Conservation (phyloP, 2,113 vertebrate genomes). For the Perca fluviatilis region DNA sequence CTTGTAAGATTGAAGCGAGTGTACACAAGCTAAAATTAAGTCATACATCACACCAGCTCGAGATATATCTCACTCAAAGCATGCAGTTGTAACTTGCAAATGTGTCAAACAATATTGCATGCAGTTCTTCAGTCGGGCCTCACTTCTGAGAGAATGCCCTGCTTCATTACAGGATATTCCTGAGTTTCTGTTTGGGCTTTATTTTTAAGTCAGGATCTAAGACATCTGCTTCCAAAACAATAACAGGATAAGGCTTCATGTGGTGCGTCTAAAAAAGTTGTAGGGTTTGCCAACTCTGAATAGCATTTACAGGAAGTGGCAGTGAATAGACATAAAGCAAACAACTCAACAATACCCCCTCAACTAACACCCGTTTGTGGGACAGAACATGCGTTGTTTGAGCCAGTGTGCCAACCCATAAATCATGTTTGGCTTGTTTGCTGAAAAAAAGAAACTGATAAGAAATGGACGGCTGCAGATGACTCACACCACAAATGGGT, state of each 20-base stretch:
- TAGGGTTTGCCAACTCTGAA: conserved; percentile 27
- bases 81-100: conserved; percentile 36
- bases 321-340: conserved; percentile 45
- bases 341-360: conserved; percentile 39
- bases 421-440: conserved; percentile 8
- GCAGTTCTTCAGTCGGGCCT: conserved; percentile 25
- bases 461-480: conserved; percentile 10
- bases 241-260: conserved; percentile 64
- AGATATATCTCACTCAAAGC: conserved; percentile 65
- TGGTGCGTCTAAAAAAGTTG: conserved; percentile 27
- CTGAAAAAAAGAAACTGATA: background rate
- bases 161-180: conserved; percentile 51
- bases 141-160: conserved; percentile 18
- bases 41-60: conserved; percentile 52
- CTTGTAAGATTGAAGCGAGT: conserved; percentile 13
- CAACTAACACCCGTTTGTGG: background rate
- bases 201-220: conserved; percentile 37
- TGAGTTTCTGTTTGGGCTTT: conserved; percentile 18
- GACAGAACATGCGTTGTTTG: background rate
- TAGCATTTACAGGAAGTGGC: conserved; percentile 39
- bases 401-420: background rate
- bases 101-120: conserved; percentile 29
- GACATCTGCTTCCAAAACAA: conserved; percentile 54
- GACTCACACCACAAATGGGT: background rate
- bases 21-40: conserved; percentile 45